phyloP scores from a whole-genome alignment of 2,888 invertebrate genomes.

The Dusona sp. region DNA sequence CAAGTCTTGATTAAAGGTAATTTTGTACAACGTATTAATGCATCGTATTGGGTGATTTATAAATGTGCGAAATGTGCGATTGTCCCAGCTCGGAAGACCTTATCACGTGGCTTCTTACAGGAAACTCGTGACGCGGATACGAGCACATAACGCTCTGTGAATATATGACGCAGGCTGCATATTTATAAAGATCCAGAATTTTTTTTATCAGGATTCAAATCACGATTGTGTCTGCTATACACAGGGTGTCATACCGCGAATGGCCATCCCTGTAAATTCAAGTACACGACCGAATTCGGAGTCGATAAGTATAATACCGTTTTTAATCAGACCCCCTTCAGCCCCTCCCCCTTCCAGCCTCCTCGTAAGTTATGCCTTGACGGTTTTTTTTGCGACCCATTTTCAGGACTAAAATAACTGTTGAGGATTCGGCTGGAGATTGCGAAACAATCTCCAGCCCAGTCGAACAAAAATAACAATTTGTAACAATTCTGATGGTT shows the following conservation, averaged over 20 bases:
- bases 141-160: constrained; percentile 27
- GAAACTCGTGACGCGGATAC: constrained; percentile 36
- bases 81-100: constrained; percentile 48
- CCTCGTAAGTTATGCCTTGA: no score
- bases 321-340: background rate
- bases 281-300: background rate
- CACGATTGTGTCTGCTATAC: constrained; percentile 25
- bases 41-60: background rate
- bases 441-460: no score
- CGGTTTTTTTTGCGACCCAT: background rate
- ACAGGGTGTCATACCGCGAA: background rate
- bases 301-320: background rate
- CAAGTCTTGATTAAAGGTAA: background rate
- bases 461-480: no score
- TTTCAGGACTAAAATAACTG: background rate
- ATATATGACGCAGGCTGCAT: constrained; percentile 36
- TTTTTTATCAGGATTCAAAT: constrained; percentile 40
- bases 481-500: background rate
- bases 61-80: constrained; percentile 26
- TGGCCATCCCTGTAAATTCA: background rate
- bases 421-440: background rate
- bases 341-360: background rate
- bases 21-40: background rate
- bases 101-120: constrained; percentile 43
- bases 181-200: constrained; percentile 47